Base-by-base conservation (phyloP, 1,140 invertebrate genomes). In the Tetranychus cinnabarinus region DNA sequence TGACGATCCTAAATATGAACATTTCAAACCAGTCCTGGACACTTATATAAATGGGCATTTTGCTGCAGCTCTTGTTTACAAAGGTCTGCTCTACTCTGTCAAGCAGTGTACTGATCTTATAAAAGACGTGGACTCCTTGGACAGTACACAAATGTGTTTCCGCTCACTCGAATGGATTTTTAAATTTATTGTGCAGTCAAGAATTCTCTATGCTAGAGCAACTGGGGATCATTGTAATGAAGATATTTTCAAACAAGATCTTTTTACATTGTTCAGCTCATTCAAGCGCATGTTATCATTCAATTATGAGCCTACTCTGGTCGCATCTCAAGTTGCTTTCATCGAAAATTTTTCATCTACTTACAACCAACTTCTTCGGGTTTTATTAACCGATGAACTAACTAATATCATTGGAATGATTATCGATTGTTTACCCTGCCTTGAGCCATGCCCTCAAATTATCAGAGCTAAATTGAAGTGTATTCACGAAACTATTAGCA, bases 1-100 rank as follows among this genome's bases (percentile, higher is more conserved):
- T 56, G 86, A 93, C 67, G 89, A 86, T 67, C 83, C 82, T 56
- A 89, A 92, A 69, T 96, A 93, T 74, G 83, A 91, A 69, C 88
- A 96, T 70, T 97, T 96, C 72, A 83, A 88, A 65, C 87, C 90
- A 1, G 89, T 96, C 0, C 82, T 97, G 72, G 89, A 97, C 70
- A 86, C 86, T 2, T 97, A 97, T 67, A 92, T 97, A 48, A 84
- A 86, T 64, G 84, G 84, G 64, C 88, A 95, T 71, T 97, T 97
- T 75, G 87, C 89, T 7, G 90, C 90, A 34, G 87, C 90, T 2
- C 77, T 96, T 15, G 91, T 93, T 13, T 95, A 96, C 73, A 90
- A 91, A 68, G 88, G 88, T 0, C 72, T 93, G 2, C 74, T 91
- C 2, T 86, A 82, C 12, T 89, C 86, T 61, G 84, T 92, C 8